Evolutionary conservation across 2,797 vertebrate genomes (phyloP).

Genomic region (Hyperoplus lanceolatus): DNA sequence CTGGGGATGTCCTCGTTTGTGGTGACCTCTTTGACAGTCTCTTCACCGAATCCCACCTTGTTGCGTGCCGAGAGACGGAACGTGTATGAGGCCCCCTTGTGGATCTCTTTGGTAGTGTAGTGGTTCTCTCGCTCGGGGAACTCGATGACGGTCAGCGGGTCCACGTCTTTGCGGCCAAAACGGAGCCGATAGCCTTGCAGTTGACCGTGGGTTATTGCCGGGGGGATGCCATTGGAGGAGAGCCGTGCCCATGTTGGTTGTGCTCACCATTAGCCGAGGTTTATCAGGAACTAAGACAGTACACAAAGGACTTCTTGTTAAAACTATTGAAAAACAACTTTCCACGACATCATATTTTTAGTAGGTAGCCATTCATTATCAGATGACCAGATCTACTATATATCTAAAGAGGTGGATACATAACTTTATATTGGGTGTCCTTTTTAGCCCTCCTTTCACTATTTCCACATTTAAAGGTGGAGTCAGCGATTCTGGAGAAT

Average conservation of each 20-base stretch:
- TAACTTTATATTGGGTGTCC: constrained; percentile 11
- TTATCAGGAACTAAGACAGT: constrained; percentile 94
- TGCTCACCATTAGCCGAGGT: constrained; percentile 96
- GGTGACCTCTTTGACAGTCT: constrained; percentile 96
- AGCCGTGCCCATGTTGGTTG: constrained; percentile 99
- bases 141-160: constrained; percentile 92
- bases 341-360: background rate
- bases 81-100: constrained; percentile 95
- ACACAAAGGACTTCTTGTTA: constrained; percentile 53
- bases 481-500: too few relatives aligned
- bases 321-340: constrained; percentile 2
- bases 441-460: constrained; percentile 24
- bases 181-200: constrained; percentile 96
- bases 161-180: constrained; percentile 95
- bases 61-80: constrained; percentile 97
- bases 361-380: constrained; percentile 4
- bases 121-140: constrained; percentile 97
- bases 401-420: constrained; percentile 12
- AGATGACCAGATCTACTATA: background rate
- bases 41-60: constrained; percentile 98
- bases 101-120: constrained; percentile 98
- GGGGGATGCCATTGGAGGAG: constrained; percentile 97
- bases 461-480: constrained; percentile 29
- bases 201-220: constrained; percentile 92
- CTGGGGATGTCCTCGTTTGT: constrained; percentile 94